phyloP scores from a whole-genome alignment of 2,888 invertebrate genomes.

The Agrypnus murinus region DNA sequence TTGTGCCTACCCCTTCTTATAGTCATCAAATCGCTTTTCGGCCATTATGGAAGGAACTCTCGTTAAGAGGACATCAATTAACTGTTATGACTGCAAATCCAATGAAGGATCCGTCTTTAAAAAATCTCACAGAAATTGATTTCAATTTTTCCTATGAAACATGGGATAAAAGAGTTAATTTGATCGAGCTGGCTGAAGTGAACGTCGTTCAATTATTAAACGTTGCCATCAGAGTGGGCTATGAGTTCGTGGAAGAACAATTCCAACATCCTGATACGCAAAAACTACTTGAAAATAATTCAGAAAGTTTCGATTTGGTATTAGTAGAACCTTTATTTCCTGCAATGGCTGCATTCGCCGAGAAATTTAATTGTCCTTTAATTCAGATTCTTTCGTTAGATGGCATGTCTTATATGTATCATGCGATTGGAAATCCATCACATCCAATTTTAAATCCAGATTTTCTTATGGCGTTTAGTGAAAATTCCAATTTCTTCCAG shows the following conservation, averaged over 20 bases:
- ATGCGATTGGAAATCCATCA: constrained; percentile 15
- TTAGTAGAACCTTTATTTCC: constrained; percentile 72
- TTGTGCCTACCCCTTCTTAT: constrained; percentile 69
- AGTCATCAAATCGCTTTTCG: constrained; percentile 72
- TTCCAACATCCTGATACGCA: constrained; percentile 34
- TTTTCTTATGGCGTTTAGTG: no score
- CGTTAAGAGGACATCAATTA: constrained; percentile 69
- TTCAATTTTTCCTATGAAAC: constrained; percentile 63
- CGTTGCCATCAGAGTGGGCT: background rate
- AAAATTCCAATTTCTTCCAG: no score
- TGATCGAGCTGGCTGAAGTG: background rate
- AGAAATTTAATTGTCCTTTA: constrained; percentile 12
- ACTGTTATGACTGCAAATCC: constrained; percentile 70
- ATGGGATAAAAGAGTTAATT: background rate
- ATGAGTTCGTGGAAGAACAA: constrained; percentile 27
- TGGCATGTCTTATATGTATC: background rate
- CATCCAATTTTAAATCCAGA: background rate
- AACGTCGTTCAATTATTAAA: background rate
- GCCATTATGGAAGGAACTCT: constrained; percentile 69
- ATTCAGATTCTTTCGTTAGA: constrained; percentile 13
- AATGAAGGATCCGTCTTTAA: constrained; percentile 64
- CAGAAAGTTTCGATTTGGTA: constrained; percentile 74
- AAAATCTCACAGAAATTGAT: constrained; percentile 69
- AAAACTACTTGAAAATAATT: constrained; percentile 51
- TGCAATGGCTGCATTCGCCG: constrained; percentile 33